These are phyloP conservation scores for Phalera bucephala DNA, from an alignment of 2,888 invertebrate genomes.

Conservation along the genomic window DNA sequence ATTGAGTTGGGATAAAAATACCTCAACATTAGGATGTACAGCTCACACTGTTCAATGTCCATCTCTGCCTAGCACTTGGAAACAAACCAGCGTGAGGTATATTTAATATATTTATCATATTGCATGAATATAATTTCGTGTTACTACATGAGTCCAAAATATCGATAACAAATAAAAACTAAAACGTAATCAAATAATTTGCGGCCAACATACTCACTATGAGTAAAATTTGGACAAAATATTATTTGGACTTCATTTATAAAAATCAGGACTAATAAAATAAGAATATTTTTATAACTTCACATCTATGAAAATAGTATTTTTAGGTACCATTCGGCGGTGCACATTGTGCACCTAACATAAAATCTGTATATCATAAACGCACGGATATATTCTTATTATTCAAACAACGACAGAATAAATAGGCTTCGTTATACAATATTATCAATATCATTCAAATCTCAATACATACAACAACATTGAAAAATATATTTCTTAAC, in stretches of 20 bases:
- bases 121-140: too few species aligned
- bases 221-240: too few species aligned
- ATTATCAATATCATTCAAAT: constrained; percentile 24
- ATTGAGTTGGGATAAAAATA: too few species aligned
- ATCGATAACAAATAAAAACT: too few species aligned
- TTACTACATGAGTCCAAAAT: too few species aligned
- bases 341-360: constrained; percentile 24
- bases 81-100: too few species aligned
- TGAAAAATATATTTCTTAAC: constrained; percentile 53
- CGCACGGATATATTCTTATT: constrained; percentile 28
- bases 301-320: constrained; percentile 22
- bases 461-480: constrained; percentile 42
- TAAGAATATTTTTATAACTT: constrained; percentile 12
- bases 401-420: constrained; percentile 46
- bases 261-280: constrained; percentile 5
- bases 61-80: too few species aligned
- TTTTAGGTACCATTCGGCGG: constrained; percentile 15
- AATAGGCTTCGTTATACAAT: constrained; percentile 46
- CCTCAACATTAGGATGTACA: too few species aligned
- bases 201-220: too few species aligned
- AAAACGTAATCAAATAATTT: constrained; percentile 13
- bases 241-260: too few species aligned
- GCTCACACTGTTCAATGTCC: too few species aligned
- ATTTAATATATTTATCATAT: too few species aligned
- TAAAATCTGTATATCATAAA: constrained; percentile 38